phyloP scores from a whole-genome alignment of 2,888 invertebrate genomes.

The Coelinius sp. region DNA sequence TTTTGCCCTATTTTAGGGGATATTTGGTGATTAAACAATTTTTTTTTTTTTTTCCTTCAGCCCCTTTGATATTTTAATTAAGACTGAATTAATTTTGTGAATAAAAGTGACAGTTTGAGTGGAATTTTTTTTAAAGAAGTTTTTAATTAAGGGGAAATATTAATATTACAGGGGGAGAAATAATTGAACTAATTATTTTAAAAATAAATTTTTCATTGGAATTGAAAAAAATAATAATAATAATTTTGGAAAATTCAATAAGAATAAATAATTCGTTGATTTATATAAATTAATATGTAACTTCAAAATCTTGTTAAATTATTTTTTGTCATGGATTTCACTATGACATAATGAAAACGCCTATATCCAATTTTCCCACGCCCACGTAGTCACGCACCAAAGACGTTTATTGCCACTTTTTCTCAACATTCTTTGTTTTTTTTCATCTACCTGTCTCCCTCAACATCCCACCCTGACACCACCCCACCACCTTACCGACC shows the following conservation, averaged over 20 bases:
- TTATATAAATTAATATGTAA: not conserved
- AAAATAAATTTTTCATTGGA: no score
- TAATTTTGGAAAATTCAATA: not conserved
- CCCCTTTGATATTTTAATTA: not conserved
- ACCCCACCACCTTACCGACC: not conserved
- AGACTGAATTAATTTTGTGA: not conserved
- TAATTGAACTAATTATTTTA: not conserved
- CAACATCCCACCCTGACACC: not conserved
- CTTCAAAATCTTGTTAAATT: not conserved
- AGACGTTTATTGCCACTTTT: constrained; percentile 30
- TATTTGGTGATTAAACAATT: not conserved
- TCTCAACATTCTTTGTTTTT: not conserved
- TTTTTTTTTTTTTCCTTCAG: not conserved
- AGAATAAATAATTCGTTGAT: not conserved
- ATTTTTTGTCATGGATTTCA: constrained; percentile 33
- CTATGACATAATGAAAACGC: constrained; percentile 28
- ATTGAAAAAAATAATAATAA: not conserved
- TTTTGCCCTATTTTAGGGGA: not conserved
- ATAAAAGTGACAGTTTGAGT: not conserved
- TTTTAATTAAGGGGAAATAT: not conserved
- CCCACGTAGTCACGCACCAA: constrained; percentile 38
- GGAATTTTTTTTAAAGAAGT: not conserved
- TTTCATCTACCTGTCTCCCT: not conserved
- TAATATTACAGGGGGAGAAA: not conserved
- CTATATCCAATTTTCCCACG: constrained; percentile 37